Percentiles rank a stretch among this genome's conserved stretches.
These are phyloP conservation scores for Tetraodon nigroviridis DNA, from an alignment of 2,113 vertebrate genomes.

Conservation along the genomic window DNA sequence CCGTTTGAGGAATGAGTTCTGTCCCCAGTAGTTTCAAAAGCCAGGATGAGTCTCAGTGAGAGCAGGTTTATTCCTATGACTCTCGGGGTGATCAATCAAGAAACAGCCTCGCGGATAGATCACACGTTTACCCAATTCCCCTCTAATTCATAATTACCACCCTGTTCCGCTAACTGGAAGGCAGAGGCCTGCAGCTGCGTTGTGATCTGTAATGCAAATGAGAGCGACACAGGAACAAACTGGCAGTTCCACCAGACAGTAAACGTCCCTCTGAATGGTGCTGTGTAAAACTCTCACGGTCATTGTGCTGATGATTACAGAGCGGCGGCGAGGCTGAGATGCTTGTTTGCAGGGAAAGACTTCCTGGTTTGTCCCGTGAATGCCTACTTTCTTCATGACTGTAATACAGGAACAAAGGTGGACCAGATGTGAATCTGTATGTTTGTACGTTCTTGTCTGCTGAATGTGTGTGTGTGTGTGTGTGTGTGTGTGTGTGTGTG, in stretches of 20 bases:
- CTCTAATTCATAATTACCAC: constrained; percentile 16
- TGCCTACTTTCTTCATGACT: constrained; percentile 25
- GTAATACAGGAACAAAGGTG: constrained; percentile 49
- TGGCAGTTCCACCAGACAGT: constrained; percentile 46
- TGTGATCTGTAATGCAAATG: constrained; percentile 34
- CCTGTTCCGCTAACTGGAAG: constrained; percentile 31
- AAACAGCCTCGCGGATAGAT: constrained; percentile 9
- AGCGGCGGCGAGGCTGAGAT: constrained; percentile 25
- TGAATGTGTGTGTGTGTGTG: constrained; percentile 5
- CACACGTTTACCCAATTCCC: constrained; percentile 38
- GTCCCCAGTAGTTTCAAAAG: neutral
- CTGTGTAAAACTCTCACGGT: constrained; percentile 52
- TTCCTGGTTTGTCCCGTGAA: constrained; percentile 31
- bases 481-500: neutral
- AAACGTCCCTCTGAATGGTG: constrained; percentile 43
- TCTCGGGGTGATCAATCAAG: neutral
- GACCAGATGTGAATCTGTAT: constrained; percentile 53
- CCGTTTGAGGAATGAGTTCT: neutral
- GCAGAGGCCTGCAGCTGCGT: constrained; percentile 1
- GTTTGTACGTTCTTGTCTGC: constrained; percentile 15
- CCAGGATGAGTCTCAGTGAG: neutral
- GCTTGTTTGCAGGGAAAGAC: constrained; percentile 37
- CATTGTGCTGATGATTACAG: constrained; percentile 69
- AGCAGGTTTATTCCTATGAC: neutral
- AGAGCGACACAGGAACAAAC: constrained; percentile 43